Conservation (phyloP, 37 sponge, comb jelly and placozoan genomes). For the Beroe ovata region DNA sequence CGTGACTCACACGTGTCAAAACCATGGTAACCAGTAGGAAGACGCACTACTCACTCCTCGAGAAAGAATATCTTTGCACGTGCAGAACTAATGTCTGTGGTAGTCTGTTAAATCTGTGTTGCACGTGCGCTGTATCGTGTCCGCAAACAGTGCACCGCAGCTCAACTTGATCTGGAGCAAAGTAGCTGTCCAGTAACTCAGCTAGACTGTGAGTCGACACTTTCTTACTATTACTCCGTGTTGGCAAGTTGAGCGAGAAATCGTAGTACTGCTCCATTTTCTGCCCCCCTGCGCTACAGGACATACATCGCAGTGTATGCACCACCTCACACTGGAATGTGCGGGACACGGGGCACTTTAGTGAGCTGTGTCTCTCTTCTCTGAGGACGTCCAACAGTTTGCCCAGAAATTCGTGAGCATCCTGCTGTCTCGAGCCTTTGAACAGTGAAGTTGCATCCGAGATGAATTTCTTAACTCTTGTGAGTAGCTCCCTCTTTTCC, state of each 20-base stretch:
- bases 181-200: constrained; percentile 35
- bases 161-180: constrained; percentile 35
- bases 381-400: constrained; percentile 45
- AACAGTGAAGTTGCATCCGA: constrained; percentile 27
- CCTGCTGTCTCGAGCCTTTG: constrained; percentile 60
- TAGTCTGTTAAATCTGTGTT: constrained; percentile 24
- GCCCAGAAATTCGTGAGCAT: constrained; percentile 64
- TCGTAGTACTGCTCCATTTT: constrained; percentile 60
- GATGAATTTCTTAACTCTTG: constrained; percentile 15
- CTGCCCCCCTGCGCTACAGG: constrained; percentile 52
- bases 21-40: too few species aligned
- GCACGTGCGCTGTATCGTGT: constrained; percentile 65
- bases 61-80: constrained; percentile 62
- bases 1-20: too few species aligned
- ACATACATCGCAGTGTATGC: constrained; percentile 20
- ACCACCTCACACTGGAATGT: constrained; percentile 67
- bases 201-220: constrained; percentile 9
- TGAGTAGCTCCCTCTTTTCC: constrained; percentile 23
- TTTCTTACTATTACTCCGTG: neutral
- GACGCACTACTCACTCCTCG: constrained; percentile 31
- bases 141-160: constrained; percentile 37
- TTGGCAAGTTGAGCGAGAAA: constrained; percentile 57
- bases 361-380: constrained; percentile 52
- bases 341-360: constrained; percentile 52
- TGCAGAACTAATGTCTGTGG: constrained; percentile 49